Conservation (phyloP, 2,113 vertebrate species). For the Nymphicus hollandicus region DNA sequence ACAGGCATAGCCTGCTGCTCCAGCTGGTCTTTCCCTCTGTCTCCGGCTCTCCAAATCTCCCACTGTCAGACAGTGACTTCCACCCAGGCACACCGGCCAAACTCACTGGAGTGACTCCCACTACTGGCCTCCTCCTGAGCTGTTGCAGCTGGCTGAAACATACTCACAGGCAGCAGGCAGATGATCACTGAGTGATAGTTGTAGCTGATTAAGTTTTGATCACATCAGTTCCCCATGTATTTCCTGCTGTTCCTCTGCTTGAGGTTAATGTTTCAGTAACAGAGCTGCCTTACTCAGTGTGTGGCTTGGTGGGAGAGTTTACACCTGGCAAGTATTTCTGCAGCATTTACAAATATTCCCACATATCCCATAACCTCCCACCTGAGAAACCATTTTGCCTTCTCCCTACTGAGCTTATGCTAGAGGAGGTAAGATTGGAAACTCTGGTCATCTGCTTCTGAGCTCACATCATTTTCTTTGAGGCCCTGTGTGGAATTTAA, state of each 20-base stretch:
- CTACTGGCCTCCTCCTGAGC: neutral
- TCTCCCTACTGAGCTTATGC: neutral
- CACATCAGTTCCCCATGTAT: neutral
- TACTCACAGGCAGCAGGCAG: neutral
- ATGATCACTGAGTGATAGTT: neutral
- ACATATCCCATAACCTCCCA: neutral
- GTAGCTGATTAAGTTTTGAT: constrained; percentile 18
- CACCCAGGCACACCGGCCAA: neutral
- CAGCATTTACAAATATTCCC: neutral
- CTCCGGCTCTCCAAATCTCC: neutral
- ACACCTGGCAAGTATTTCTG: neutral
- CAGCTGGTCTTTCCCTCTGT: neutral
- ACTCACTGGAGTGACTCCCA: neutral
- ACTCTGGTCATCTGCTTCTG: neutral
- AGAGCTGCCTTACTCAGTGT: neutral
- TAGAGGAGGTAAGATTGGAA: neutral
- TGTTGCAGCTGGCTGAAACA: neutral
- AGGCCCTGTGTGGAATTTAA: neutral
- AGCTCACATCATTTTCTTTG: neutral
- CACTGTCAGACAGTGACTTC: neutral
- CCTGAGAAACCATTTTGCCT: neutral
- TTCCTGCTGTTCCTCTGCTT: constrained; percentile 3
- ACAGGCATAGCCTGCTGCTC: neutral
- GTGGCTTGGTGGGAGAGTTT: neutral
- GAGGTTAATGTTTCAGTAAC: neutral